phyloP scores from a whole-genome alignment of 35 echinoderm and acorn worm species.

The Ophioderma brevispina region DNA sequence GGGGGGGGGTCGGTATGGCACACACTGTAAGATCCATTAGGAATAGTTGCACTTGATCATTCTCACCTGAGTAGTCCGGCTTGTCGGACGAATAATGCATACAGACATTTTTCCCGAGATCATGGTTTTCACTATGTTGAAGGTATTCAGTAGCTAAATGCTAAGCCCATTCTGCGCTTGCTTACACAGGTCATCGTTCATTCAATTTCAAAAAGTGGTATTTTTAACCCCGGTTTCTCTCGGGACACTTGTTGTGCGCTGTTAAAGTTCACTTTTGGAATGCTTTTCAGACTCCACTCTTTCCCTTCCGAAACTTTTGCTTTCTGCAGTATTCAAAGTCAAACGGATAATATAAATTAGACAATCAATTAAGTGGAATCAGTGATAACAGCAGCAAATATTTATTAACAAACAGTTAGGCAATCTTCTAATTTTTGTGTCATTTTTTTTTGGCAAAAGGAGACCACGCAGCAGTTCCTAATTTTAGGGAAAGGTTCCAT shows the following conservation, averaged over 20 bases:
- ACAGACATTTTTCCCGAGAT: conserved; percentile 78
- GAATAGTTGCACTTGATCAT: neutral
- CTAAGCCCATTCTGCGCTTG: conserved; percentile 80
- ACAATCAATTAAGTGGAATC: no score
- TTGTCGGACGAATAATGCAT: conserved; percentile 57
- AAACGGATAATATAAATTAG: no score
- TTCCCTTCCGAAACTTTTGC: no score
- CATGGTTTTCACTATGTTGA: conserved; percentile 60
- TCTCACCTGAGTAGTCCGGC: conserved; percentile 75
- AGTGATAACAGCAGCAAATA: no score
- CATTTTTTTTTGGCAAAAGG: no score
- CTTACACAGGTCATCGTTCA: conserved; percentile 27
- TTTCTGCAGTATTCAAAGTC: no score
- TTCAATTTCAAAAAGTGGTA: conserved; percentile 57
- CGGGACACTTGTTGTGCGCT: conserved; percentile 81
- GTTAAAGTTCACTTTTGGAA: conserved; percentile 38
- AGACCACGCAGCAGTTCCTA: no score
- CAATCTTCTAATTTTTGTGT: no score
- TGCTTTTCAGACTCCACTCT: neutral
- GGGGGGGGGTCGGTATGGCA: no score
- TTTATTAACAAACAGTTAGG: no score
- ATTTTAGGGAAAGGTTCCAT: no score
- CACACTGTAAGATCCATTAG: neutral
- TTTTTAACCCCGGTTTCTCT: conserved; percentile 66
- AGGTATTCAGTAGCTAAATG: conserved; percentile 67